phyloP scores from a whole-genome alignment of 2,888 invertebrate species.

The Incurvaria masculella region DNA sequence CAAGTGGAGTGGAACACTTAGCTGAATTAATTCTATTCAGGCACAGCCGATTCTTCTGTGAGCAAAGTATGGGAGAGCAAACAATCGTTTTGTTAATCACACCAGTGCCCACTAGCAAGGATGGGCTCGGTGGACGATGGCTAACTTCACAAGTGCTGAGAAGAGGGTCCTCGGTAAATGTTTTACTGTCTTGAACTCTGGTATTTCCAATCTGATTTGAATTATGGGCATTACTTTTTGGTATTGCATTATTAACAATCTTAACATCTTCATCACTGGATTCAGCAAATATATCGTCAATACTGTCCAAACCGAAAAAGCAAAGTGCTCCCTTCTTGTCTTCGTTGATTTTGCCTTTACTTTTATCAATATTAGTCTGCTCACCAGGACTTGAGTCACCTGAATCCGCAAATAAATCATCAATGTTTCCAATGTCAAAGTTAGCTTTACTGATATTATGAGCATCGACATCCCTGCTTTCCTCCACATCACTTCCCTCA shows the following conservation, averaged over 20 bases:
- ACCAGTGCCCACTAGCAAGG: neutral
- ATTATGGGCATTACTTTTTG: neutral
- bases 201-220: neutral
- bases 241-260: constrained; percentile 15
- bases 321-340: constrained; percentile 22
- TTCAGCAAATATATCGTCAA: constrained; percentile 45
- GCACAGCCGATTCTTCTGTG: neutral
- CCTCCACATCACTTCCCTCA: constrained; percentile 5
- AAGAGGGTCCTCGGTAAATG: neutral
- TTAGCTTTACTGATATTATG: constrained; percentile 21
- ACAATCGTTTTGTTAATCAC: neutral
- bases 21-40: too few species aligned
- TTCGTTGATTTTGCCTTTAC: constrained; percentile 2
- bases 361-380: too few species aligned
- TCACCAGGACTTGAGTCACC: neutral
- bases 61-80: neutral
- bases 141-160: neutral
- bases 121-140: neutral
- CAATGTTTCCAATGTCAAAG: constrained; percentile 41
- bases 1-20: too few species aligned
- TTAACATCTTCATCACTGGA: constrained; percentile 27
- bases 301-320: constrained; percentile 43
- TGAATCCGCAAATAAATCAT: neutral
- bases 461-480: neutral
- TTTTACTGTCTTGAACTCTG: neutral